phyloP scores from a whole-genome alignment of 2,797 vertebrate species.

The Sarcophilus harrisii region DNA sequence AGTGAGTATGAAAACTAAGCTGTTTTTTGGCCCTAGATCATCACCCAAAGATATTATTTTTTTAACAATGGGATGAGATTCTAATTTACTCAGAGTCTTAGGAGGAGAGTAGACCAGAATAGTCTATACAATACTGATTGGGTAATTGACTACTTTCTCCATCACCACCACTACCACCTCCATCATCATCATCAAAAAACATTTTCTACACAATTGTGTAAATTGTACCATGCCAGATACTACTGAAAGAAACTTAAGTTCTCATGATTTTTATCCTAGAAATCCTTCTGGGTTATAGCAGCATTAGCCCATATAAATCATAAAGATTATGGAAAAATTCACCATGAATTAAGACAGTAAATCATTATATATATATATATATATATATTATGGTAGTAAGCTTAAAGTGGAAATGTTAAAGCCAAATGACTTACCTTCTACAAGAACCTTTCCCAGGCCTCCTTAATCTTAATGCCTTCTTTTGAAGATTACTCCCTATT shows the following conservation, averaged over 20 bases:
- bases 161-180: neutral
- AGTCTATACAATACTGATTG: neutral
- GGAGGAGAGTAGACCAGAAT: slow-evolving; percentile 2
- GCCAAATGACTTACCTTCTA: neutral
- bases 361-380: neutral
- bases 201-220: neutral
- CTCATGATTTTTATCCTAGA: neutral
- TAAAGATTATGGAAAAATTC: neutral
- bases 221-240: neutral
- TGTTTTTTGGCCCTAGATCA: neutral
- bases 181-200: neutral
- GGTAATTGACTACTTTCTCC: neutral
- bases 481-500: neutral
- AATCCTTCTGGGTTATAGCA: neutral
- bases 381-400: neutral
- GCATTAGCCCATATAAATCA: neutral
- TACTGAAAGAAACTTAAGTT: neutral
- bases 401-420: neutral
- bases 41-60: neutral
- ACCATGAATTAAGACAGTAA: neutral
- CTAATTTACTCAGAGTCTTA: neutral
- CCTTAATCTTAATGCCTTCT: neutral
- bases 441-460: neutral
- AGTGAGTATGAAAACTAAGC: slow-evolving; percentile 6
- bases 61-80: neutral